Evolutionary conservation across 2,797 vertebrate species (phyloP).

Genomic region (Octomys mimax): DNA sequence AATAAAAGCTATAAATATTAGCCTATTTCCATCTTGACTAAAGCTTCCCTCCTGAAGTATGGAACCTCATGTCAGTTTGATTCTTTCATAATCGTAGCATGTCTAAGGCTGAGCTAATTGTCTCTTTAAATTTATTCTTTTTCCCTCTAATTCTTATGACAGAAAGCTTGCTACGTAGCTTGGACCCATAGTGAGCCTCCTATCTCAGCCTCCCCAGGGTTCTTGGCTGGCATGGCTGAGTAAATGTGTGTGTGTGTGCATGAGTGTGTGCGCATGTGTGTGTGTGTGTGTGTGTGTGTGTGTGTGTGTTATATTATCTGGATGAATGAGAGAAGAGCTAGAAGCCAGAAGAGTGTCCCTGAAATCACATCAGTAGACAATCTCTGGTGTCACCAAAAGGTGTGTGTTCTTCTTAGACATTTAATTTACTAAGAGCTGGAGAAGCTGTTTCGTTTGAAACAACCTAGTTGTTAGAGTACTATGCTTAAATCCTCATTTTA

Average conservation of each 20-base stretch:
- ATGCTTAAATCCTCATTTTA: conserved; percentile 22
- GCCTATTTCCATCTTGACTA: background rate
- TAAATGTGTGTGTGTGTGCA: background rate
- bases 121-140: background rate
- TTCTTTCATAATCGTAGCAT: background rate
- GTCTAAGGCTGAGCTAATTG: background rate
- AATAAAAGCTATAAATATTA: background rate
- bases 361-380: background rate
- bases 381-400: background rate
- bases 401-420: background rate
- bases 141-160: background rate
- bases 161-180: background rate
- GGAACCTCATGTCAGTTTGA: background rate
- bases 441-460: background rate
- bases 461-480: background rate
- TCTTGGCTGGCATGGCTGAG: no score
- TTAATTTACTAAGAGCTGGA: background rate
- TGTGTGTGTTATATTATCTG: background rate
- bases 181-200: no score
- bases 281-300: background rate
- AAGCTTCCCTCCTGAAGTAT: background rate
- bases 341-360: background rate
- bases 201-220: no score
- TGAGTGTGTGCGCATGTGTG: background rate
- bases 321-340: background rate